phyloP scores from a whole-genome alignment of 2,113 vertebrate genomes.

The Saccopteryx bilineata region DNA sequence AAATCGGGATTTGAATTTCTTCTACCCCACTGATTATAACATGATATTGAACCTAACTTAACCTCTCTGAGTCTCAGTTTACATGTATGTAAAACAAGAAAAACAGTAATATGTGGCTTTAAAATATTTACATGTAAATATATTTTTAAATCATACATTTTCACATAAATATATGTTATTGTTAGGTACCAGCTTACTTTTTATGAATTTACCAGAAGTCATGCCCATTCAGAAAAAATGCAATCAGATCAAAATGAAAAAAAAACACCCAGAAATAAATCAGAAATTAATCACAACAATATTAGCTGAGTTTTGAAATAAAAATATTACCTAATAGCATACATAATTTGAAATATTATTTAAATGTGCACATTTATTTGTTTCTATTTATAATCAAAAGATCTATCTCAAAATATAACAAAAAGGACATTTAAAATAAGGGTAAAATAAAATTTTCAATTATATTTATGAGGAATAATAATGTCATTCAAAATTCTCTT shows the following conservation, averaged over 20 bases:
- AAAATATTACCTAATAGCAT: conserved; percentile 3
- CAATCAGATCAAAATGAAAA: background rate
- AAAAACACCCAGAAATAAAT: background rate
- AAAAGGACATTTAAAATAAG: background rate
- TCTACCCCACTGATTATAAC: background rate
- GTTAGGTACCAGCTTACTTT: background rate
- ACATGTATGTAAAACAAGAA: background rate
- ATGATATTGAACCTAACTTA: background rate
- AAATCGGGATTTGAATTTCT: background rate
- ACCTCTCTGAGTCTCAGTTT: background rate
- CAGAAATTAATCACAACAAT: background rate
- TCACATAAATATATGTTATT: background rate
- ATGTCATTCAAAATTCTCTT: background rate
- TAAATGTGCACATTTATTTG: background rate
- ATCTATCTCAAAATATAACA: conserved; percentile 18
- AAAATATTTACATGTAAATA: background rate
- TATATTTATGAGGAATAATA: background rate
- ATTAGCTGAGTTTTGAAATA: conserved; percentile 25
- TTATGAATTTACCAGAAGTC: background rate
- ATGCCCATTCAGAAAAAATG: background rate
- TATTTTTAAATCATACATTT: conserved; percentile 5
- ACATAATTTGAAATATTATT: background rate
- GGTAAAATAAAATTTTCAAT: background rate
- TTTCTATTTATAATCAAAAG: background rate
- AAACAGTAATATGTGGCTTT: background rate